Conservation (phyloP, 2,888 invertebrate genomes). For the Crocallis elinguaria region DNA sequence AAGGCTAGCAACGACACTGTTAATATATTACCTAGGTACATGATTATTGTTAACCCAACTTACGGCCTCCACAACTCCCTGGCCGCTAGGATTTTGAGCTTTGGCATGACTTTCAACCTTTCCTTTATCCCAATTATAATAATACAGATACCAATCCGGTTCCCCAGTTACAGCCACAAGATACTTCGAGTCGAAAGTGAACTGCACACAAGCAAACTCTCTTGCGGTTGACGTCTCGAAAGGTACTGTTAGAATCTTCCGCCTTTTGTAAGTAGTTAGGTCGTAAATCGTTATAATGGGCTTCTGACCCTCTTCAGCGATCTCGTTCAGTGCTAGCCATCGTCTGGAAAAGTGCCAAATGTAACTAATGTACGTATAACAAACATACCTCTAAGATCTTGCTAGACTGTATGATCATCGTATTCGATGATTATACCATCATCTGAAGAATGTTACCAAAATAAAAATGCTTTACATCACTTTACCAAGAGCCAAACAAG, state of each 20-base stretch:
- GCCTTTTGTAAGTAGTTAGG: constrained; percentile 87
- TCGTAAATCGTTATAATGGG: constrained; percentile 90
- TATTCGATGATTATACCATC: too few relatives aligned
- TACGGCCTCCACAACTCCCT: constrained; percentile 85
- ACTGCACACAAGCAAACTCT: constrained; percentile 89
- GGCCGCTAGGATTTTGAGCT: constrained; percentile 88
- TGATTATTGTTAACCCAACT: constrained; percentile 34
- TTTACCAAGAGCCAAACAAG: too few relatives aligned
- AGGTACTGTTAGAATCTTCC: constrained; percentile 87
- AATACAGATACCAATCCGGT: constrained; percentile 92
- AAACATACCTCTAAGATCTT: too few relatives aligned
- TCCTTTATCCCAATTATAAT: constrained; percentile 93
- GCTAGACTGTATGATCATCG: too few relatives aligned
- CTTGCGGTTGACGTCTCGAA: constrained; percentile 84
- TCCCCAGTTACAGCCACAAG: constrained; percentile 92
- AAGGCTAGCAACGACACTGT: too few relatives aligned
- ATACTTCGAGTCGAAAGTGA: constrained; percentile 93
- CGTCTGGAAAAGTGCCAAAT: constrained; percentile 74
- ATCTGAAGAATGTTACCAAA: too few relatives aligned
- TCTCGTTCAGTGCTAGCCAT: constrained; percentile 87
- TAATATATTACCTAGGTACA: too few relatives aligned
- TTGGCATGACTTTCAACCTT: constrained; percentile 91
- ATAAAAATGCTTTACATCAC: too few relatives aligned
- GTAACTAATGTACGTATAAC: too few relatives aligned
- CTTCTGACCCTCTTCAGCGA: constrained; percentile 86